Percentiles rank a stretch among this genome's conserved stretches.
phyloP scores from a whole-genome alignment of 2,888 invertebrate species.

The Lissocephala sabroskyi region DNA sequence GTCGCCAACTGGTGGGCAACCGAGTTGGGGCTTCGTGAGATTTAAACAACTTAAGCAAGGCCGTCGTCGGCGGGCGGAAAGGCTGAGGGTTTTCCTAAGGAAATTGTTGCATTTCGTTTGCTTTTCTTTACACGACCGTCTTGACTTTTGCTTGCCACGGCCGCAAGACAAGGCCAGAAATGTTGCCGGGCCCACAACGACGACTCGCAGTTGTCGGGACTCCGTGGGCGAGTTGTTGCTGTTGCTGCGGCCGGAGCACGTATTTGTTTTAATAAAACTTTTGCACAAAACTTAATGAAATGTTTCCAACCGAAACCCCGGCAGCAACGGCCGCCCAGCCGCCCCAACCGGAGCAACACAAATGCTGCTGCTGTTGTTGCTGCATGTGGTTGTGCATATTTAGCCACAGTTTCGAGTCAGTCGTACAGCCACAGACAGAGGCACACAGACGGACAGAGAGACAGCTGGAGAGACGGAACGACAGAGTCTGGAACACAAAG shows the following conservation, averaged over 20 bases:
- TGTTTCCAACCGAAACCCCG: slow-evolving; percentile 52
- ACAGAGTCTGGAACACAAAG: slow-evolving; percentile 32
- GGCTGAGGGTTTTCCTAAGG: slow-evolving; percentile 36
- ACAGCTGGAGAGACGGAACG: neutral
- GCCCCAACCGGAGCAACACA: slow-evolving; percentile 10
- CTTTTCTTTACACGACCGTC: slow-evolving; percentile 44
- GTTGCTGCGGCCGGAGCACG: slow-evolving; percentile 44
- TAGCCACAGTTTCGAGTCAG: slow-evolving; percentile 38
- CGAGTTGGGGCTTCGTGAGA: slow-evolving; percentile 20
- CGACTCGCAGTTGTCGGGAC: neutral
- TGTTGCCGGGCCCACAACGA: slow-evolving; percentile 32
- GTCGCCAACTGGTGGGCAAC: slow-evolving; percentile 48
- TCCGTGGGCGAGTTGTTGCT: neutral
- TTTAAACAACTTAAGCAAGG: slow-evolving; percentile 64
- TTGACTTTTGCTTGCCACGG: slow-evolving; percentile 61
- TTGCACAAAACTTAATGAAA: slow-evolving; percentile 64
- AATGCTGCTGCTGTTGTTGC: slow-evolving; percentile 16
- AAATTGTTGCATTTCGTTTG: slow-evolving; percentile 59
- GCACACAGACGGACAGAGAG: neutral
- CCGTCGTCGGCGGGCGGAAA: slow-evolving; percentile 16
- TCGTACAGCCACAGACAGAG: slow-evolving; percentile 8
- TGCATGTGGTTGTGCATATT: slow-evolving; percentile 29
- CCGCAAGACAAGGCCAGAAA: slow-evolving; percentile 52
- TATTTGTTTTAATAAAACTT: slow-evolving; percentile 64
- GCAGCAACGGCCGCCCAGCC: too few species aligned